Conservation (phyloP, 2,797 vertebrate species). For the Psittacula derbiana region DNA sequence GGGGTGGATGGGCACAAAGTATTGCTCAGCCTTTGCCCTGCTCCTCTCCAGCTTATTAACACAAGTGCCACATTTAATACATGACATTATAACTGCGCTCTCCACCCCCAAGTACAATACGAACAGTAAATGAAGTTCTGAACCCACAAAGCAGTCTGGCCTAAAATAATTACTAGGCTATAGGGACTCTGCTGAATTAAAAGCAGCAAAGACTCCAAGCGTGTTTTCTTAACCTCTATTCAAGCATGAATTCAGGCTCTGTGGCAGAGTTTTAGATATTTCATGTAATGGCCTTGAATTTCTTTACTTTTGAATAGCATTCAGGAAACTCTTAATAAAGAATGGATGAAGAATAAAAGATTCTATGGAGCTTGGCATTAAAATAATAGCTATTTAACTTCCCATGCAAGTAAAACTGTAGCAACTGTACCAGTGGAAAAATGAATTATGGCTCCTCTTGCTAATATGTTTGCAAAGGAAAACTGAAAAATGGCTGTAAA, state of each 20-base stretch:
- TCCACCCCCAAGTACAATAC: background rate
- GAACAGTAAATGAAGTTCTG: background rate
- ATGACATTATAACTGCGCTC: background rate
- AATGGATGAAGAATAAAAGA: background rate
- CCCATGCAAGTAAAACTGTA: background rate
- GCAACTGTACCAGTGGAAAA: background rate
- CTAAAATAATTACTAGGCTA: background rate
- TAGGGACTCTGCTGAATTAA: background rate
- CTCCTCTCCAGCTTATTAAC: background rate
- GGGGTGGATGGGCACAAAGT: accelerated
- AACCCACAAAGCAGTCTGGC: background rate
- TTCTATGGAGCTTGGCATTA: background rate
- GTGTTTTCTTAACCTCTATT: background rate
- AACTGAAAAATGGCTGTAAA: background rate
- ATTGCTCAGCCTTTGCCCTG: background rate
- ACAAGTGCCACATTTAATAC: background rate
- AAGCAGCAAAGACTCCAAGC: background rate
- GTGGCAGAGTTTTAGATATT: background rate
- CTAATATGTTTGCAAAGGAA: background rate
- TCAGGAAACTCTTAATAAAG: background rate
- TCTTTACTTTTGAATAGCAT: background rate
- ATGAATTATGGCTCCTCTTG: background rate
- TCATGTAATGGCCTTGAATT: background rate
- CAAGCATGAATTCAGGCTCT: background rate
- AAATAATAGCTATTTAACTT: constrained; percentile 11